These are phyloP conservation scores for Eclectus roratus DNA, from an alignment of 2,113 vertebrate genomes.

Conservation along the genomic window DNA sequence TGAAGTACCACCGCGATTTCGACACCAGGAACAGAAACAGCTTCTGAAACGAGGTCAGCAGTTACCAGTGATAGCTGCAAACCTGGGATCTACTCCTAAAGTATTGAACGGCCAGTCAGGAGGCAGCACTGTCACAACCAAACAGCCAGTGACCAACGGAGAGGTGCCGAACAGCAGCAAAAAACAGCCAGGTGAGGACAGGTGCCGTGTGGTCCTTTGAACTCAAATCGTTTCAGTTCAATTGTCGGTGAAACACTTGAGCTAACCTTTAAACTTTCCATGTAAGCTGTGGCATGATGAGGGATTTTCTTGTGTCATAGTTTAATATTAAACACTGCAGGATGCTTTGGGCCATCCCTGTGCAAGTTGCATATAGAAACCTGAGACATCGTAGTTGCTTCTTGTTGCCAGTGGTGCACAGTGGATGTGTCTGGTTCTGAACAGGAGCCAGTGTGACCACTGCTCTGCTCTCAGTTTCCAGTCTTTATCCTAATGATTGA, in stretches of 20 bases:
- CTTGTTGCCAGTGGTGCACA: accelerated
- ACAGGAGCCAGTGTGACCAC: neutral
- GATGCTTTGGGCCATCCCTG: neutral
- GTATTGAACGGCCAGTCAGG: constrained; percentile 72
- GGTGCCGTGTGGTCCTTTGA: neutral
- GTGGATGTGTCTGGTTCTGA: neutral
- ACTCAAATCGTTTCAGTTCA: accelerated
- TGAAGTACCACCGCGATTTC: constrained; percentile 87
- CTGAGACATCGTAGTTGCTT: accelerated
- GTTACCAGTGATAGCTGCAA: constrained; percentile 79
- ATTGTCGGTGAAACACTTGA: neutral
- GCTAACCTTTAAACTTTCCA: neutral
- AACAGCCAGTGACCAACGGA: constrained; percentile 78
- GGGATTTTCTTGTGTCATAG: neutral
- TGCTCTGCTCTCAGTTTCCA: neutral
- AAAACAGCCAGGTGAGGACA: constrained; percentile 81
- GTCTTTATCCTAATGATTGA: too few species aligned
- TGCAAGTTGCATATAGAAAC: neutral
- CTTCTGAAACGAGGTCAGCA: constrained; percentile 85
- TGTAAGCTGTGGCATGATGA: neutral
- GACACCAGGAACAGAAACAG: constrained; percentile 87
- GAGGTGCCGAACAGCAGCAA: constrained; percentile 78
- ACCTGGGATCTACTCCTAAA: constrained; percentile 87
- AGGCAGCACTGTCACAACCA: constrained; percentile 66
- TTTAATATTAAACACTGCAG: accelerated